Percentiles rank a stretch among this genome's conserved stretches.
These are phyloP conservation scores for Falco biarmicus DNA, from an alignment of 2,797 vertebrate genomes.

Conservation along the genomic window DNA sequence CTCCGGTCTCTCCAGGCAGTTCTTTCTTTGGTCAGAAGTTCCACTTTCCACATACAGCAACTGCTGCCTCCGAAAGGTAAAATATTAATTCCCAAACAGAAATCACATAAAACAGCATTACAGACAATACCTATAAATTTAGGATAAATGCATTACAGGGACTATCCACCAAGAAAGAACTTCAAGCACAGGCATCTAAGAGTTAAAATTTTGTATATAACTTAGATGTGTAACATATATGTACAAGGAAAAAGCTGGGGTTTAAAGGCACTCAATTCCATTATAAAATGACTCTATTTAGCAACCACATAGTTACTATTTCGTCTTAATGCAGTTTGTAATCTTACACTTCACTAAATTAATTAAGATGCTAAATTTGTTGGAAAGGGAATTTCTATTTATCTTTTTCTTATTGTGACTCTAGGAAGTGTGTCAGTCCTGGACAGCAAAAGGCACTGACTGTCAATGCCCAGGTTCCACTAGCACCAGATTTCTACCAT, in stretches of 20 bases:
- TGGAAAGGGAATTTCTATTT: background rate
- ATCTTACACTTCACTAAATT: background rate
- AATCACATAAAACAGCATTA: background rate
- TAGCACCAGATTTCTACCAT: background rate
- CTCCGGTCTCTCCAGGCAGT: background rate
- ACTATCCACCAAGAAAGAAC: background rate
- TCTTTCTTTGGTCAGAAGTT: background rate
- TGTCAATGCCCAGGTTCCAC: background rate
- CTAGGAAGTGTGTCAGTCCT: background rate
- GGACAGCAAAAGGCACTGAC: background rate
- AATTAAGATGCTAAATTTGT: background rate
- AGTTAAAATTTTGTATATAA: background rate
- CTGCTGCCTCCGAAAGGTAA: background rate
- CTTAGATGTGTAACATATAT: background rate
- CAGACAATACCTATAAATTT: background rate
- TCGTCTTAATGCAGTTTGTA: background rate
- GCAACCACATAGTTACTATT: background rate
- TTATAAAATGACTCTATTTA: background rate
- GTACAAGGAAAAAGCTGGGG: background rate
- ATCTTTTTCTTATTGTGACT: background rate
- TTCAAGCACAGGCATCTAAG: background rate
- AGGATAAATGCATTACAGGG: background rate
- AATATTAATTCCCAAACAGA: background rate
- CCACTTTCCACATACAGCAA: background rate
- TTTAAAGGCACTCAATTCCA: background rate